phyloP scores from a whole-genome alignment of 2,113 vertebrate species.

The Guaruba guarouba region DNA sequence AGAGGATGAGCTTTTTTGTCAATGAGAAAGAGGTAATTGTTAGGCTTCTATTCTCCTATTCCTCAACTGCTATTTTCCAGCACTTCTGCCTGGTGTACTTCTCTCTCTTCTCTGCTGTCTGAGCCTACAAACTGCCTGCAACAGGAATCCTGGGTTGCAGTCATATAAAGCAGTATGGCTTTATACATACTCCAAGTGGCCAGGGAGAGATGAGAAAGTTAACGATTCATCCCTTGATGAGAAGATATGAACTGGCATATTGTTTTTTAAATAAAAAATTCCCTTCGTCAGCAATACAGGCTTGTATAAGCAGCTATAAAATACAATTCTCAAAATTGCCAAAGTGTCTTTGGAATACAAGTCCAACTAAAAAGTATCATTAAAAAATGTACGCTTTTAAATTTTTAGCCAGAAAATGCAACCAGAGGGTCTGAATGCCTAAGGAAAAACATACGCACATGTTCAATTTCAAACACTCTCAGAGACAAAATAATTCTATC shows the following conservation, averaged over 20 bases:
- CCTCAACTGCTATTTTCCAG: neutral
- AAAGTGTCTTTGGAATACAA: neutral
- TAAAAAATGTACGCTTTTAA: neutral
- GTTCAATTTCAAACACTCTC: neutral
- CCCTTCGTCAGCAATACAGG: neutral
- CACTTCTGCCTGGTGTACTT: neutral
- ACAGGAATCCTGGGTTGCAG: neutral
- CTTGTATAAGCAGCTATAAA: neutral
- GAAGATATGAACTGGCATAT: neutral
- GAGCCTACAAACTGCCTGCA: neutral
- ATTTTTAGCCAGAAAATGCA: slow-evolving; percentile 7
- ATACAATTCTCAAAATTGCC: neutral
- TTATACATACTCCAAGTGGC: neutral
- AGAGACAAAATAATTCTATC: neutral
- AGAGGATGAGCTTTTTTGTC: neutral
- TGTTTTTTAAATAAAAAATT: slow-evolving; percentile 7
- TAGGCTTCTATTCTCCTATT: neutral
- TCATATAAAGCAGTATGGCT: neutral
- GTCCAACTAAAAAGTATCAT: neutral
- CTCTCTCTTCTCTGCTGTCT: neutral
- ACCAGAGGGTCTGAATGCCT: neutral
- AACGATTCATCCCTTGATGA: neutral
- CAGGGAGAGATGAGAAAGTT: neutral
- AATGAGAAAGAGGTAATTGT: neutral
- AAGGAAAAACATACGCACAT: neutral